Percentiles rank a stretch among this genome's conserved stretches.
Conservation (phyloP, 2,797 vertebrate species). For the Leptodactylus fallax region DNA sequence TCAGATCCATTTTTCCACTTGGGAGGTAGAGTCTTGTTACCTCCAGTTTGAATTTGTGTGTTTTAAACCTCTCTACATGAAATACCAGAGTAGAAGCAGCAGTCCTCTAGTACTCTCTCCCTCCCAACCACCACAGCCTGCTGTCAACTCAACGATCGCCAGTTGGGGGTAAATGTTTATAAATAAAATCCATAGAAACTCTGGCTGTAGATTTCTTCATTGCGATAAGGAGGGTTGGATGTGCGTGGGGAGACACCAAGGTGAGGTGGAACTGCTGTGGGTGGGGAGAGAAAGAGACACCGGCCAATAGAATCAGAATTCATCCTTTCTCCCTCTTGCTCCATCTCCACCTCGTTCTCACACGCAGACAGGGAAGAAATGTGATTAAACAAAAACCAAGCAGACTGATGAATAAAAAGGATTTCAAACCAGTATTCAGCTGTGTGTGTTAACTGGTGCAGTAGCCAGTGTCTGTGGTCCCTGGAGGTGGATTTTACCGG, state of each 20-base stretch:
- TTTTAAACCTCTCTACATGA: conserved; percentile 55
- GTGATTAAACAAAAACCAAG: conserved; percentile 73
- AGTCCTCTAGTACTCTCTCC: conserved; percentile 60
- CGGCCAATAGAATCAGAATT: conserved; percentile 86
- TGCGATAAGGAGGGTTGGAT: conserved; percentile 82
- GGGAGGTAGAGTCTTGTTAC: conserved; percentile 61
- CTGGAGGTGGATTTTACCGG: conserved; percentile 36
- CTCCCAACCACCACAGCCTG: conserved; percentile 68
- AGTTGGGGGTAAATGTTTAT: conserved; percentile 76
- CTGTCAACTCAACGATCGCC: conserved; percentile 71
- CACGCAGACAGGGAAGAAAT: conserved; percentile 79
- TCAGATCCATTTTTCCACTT: conserved; percentile 88
- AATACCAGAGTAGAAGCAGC: conserved; percentile 51
- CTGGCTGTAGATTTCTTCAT: conserved; percentile 79
- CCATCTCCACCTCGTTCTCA: conserved; percentile 79
- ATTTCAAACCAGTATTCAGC: conserved; percentile 64
- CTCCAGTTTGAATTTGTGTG: conserved; percentile 54
- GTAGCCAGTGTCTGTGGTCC: conserved; percentile 35
- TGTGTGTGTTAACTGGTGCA: conserved; percentile 50
- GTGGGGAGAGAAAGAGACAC: conserved; percentile 79
- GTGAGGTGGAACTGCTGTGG: conserved; percentile 85
- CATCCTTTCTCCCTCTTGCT: conserved; percentile 75
- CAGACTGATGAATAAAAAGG: conserved; percentile 49
- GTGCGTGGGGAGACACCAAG: conserved; percentile 88
- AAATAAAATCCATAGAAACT: conserved; percentile 82